Evolutionary conservation across 35 echinoderm and acorn worm species (phyloP), one percentile per base, ranked within the genome.

Genomic region (Heliocidaris tuberculata): DNA sequence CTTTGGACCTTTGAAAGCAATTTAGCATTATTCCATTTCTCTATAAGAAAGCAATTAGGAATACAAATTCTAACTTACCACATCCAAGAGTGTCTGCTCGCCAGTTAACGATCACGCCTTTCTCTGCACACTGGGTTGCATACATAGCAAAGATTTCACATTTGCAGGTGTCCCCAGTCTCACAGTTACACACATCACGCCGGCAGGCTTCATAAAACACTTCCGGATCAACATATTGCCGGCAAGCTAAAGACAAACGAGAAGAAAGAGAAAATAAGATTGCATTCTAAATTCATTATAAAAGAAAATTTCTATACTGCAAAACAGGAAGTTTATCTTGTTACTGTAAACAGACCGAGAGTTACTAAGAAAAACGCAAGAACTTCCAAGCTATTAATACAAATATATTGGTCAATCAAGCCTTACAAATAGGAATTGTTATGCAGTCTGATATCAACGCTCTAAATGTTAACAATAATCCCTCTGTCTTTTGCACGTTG

Each of bases 121-220:
- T 98, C 6, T 95, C 8, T 1, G 47, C 86, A 56, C 97, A 98
- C 48, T 96, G 90, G 24, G 92, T 52, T 2, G 97, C 96, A 93
- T 96, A 98, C 71, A 96, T 92, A 15, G 96, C 92, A 50, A 98
- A 91, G 47, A 96, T 94, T n/a, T 85, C 60, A 94, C 97, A 98
- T 47, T 98, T 92, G 90, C 96, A 96, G 30, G 94, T 29, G 17
- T 95, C 50, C 5, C 92, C 89, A 2, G 60, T 13, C 35, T 95
- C 91, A 85, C 97, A 96, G 32, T 96, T 98, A 52, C 97, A 98
- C 2, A 96, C 94, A 27, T 98, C 97, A 86, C 78, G 48, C 49
- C 93, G 59, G 48, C 97, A 98, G n/a, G 96, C 95, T 4, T 48
- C 42, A 49, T 92, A 94, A 59, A 94, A 98, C 50, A 86, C 91